These are phyloP conservation scores for Listronotus bonariensis DNA, from an alignment of 1,140 invertebrate species.

Conservation along the genomic window DNA sequence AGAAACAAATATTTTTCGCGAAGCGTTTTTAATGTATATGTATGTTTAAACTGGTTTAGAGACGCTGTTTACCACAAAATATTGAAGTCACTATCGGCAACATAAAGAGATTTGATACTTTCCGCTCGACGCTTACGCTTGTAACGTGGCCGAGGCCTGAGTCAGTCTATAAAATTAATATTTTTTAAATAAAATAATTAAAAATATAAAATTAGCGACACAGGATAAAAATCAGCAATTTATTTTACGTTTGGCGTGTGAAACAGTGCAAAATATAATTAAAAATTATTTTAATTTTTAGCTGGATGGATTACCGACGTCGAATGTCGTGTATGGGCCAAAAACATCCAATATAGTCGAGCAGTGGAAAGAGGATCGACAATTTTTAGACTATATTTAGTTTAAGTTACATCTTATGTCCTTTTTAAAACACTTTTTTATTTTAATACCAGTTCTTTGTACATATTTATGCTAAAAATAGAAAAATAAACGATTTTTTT, in stretches of 20 bases:
- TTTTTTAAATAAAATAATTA: not conserved
- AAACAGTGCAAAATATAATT: not conserved
- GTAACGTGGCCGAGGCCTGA: too few relatives aligned
- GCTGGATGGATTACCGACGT: constrained; percentile 90
- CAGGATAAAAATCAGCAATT: not conserved
- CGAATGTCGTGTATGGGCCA: constrained; percentile 95
- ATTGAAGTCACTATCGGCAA: too few relatives aligned
- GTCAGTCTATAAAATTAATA: too few relatives aligned
- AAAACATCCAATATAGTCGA: constrained; percentile 87
- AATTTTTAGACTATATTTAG: constrained; percentile 93
- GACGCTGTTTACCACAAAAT: too few relatives aligned
- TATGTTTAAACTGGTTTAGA: too few relatives aligned
- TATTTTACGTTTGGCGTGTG: not conserved
- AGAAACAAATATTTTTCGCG: too few relatives aligned
- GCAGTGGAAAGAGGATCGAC: constrained; percentile 87
- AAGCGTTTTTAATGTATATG: too few relatives aligned
- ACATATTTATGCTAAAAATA: too few relatives aligned
- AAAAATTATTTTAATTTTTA: constrained; percentile 61
- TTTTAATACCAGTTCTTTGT: not conserved
- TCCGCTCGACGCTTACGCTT: too few relatives aligned
- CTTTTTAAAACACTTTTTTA: not conserved
- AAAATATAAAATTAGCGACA: not conserved
- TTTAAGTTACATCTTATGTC: constrained; percentile 61
- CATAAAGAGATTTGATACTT: too few relatives aligned
- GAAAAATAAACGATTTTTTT: too few relatives aligned